phyloP scores from a whole-genome alignment of 2,888 invertebrate genomes.

The Gordius sp. region DNA sequence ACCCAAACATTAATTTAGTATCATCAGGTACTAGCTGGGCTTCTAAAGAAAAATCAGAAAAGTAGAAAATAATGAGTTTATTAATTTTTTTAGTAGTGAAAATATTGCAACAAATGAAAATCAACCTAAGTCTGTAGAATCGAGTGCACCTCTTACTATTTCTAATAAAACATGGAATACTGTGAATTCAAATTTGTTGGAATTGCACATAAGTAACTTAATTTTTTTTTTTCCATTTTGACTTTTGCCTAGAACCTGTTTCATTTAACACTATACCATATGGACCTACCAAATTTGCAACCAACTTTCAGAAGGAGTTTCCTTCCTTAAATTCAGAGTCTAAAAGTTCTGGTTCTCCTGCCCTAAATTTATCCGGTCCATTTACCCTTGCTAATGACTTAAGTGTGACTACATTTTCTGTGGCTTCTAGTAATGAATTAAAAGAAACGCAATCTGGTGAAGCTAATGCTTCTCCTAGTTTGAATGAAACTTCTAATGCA shows the following conservation, averaged over 20 bases:
- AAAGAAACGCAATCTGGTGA: too few species aligned
- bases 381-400: too few species aligned
- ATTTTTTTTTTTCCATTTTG: neutral
- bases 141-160: too few species aligned
- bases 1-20: neutral
- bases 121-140: neutral
- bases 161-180: conserved; percentile 9
- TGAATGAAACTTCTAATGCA: too few species aligned
- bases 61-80: too few species aligned
- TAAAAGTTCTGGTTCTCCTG: neutral
- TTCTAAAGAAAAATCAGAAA: neutral
- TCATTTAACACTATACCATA: neutral
- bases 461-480: too few species aligned
- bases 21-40: conserved; percentile 12
- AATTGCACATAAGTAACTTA: neutral
- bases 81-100: conserved; percentile 3
- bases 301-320: neutral
- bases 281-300: neutral
- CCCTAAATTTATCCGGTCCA: too few species aligned
- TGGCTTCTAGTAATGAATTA: too few species aligned
- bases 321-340: neutral
- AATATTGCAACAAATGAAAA: neutral
- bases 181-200: neutral
- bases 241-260: neutral
- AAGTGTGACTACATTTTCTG: too few species aligned